Conservation (phyloP, 2,888 invertebrate genomes). For the Drosophila maculinotata region DNA sequence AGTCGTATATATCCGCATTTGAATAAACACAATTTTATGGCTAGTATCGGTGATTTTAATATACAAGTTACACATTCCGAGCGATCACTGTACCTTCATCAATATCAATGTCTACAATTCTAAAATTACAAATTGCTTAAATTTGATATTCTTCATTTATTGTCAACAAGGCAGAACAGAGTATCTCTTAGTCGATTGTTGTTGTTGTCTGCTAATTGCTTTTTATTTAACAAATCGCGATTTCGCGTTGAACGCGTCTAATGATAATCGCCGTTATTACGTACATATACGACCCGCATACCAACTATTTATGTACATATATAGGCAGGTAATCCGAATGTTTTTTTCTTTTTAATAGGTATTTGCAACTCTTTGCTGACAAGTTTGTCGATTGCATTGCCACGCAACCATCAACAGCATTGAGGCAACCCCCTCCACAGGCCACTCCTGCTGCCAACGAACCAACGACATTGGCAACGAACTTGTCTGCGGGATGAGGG, state of each 20-base stretch:
- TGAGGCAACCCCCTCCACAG: neutral
- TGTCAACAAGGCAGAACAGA: neutral
- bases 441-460: constrained; percentile 9
- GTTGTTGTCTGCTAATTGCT: neutral
- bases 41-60: no score
- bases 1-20: no score
- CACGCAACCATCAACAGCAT: constrained; percentile 34
- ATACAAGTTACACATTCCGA: no score
- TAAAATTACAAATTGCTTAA: no score
- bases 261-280: constrained; percentile 20
- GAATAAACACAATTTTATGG: no score
- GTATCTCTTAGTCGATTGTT: neutral
- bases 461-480: constrained; percentile 70
- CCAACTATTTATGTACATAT: neutral
- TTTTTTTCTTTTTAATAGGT: constrained; percentile 3
- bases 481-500: constrained; percentile 39
- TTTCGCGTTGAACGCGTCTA: neutral
- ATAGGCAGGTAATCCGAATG: neutral
- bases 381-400: constrained; percentile 30
- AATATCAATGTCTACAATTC: no score
- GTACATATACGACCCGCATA: constrained; percentile 9
- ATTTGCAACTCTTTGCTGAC: constrained; percentile 13
- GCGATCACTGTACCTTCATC: no score
- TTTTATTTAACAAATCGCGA: constrained; percentile 20
- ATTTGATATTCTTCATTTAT: no score